Conservation (phyloP, 2,113 vertebrate species). For the Pampusana beccarii region DNA sequence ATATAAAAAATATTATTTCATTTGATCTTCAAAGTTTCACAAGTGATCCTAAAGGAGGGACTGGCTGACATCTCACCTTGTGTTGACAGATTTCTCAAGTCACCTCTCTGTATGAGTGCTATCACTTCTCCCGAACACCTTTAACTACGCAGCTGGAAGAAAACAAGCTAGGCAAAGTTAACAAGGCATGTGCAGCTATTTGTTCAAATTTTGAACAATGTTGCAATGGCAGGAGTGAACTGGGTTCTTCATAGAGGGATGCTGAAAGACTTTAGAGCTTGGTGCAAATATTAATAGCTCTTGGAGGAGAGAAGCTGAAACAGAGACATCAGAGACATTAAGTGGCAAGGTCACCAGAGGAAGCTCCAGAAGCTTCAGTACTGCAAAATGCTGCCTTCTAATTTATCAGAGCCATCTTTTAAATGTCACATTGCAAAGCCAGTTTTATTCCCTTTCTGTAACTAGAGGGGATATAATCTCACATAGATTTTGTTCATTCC, state of each 20-base stretch:
- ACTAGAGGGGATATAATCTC: neutral
- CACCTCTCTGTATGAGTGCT: neutral
- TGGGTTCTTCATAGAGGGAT: neutral
- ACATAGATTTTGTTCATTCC: neutral
- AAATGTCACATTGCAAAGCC: neutral
- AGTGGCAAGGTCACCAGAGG: neutral
- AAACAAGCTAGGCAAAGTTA: neutral
- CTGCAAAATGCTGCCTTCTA: neutral
- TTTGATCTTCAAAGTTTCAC: neutral
- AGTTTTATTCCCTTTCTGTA: neutral
- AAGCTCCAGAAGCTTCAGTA: neutral
- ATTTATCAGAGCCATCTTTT: neutral
- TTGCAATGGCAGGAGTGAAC: neutral
- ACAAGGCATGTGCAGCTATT: neutral
- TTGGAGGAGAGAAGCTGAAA: neutral
- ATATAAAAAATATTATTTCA: neutral
- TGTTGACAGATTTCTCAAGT: neutral
- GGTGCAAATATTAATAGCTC: neutral
- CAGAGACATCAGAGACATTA: neutral
- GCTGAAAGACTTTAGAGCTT: neutral
- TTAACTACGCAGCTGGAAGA: neutral
- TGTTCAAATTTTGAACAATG: neutral
- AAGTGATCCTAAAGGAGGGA: neutral
- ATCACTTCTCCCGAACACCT: neutral
- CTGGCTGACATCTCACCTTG: neutral